Evolutionary conservation across 2,113 vertebrate species (phyloP), one percentile per base, ranked within the genome.

Genomic region (Diadophis punctatus): DNA sequence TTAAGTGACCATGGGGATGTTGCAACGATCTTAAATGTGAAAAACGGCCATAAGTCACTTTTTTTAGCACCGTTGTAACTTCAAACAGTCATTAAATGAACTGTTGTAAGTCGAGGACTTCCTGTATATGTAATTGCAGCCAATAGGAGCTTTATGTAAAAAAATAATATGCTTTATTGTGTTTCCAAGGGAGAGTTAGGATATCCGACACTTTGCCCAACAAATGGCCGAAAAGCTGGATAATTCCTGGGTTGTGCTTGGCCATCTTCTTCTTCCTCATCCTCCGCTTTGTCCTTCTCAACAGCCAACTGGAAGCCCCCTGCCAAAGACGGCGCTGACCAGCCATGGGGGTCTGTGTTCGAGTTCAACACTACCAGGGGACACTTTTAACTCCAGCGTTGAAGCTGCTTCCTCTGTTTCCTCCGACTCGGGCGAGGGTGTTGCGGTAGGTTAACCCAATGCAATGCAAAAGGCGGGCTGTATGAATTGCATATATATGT

Each of bases 291-390:
- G n/a, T 39, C 18, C 25, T n/a, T 39, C 34, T 86, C 90, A 74
- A 34, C 95, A 99, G 98, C 97, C 98, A 16, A 97, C 97, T 0
- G 88, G 97, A 49, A 97, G 97, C 68, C 96, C 98, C 91, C 97
- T 98, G 93, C 98, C 98, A 87, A 98, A 98, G 96, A 98, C 98
- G 7, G 97, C 97, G 23, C 95, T 99, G 92, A 98, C 98, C 48
- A 98, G 98, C 97, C 97, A 95, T 3, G 98, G 98, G 0, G 95
- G n/a, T 39, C 68, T 98, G 96, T 98, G 97, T 91, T 98, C 98
- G 95, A 99, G 98, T 95, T 98, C 98, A 12, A 98, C 98, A 68
- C 98, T 99, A 95, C 99, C 99, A 0, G 99, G 99, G 93, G 98
- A 99, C 93, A 96, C 98, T 88, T 98, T 98, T 95, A 99, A 99